Conservation (phyloP, 2,113 vertebrate species). For the Tupaia chinensis region DNA sequence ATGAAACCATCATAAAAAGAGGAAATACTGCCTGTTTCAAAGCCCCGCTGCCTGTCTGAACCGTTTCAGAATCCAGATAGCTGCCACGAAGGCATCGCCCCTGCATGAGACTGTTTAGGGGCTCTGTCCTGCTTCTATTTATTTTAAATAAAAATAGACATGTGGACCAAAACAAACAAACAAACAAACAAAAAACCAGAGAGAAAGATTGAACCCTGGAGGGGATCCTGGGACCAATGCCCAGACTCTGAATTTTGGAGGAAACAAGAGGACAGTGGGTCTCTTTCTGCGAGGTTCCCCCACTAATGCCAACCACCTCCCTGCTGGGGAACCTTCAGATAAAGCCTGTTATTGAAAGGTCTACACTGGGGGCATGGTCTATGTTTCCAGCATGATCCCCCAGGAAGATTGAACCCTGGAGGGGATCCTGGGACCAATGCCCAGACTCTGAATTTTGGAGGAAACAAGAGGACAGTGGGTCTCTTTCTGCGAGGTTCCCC, state of each 20-base stretch:
- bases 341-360: neutral
- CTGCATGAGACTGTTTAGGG: neutral
- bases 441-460: neutral
- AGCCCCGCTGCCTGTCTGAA: slow-evolving; percentile 56
- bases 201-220: neutral
- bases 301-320: too few species aligned
- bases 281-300: neutral
- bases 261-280: neutral
- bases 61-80: slow-evolving; percentile 36
- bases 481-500: neutral
- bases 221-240: neutral
- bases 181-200: neutral
- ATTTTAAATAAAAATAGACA: neutral
- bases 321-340: neutral
- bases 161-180: neutral
- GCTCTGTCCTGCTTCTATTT: neutral
- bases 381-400: neutral
- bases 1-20: slow-evolving; percentile 80
- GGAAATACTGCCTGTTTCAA: slow-evolving; percentile 73
- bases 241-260: neutral
- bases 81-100: neutral
- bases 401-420: neutral
- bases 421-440: neutral
- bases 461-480: neutral
- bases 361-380: neutral